Conservation (phyloP, 2,113 vertebrate species). For the Lamprologus lemairii region DNA sequence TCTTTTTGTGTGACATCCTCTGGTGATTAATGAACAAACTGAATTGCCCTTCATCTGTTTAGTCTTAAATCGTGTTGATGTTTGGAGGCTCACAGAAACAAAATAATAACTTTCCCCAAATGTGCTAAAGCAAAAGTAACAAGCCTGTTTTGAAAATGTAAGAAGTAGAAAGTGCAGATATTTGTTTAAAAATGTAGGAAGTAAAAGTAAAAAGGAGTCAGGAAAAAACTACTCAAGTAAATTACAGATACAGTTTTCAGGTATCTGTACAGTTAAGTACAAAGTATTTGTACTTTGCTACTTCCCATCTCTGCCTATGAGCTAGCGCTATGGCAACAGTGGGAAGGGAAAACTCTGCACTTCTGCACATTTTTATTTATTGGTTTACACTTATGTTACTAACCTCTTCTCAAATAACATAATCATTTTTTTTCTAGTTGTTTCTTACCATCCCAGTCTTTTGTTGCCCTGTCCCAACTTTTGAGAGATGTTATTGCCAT, state of each 20-base stretch:
- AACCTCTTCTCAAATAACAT: not conserved
- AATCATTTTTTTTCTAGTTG: not conserved
- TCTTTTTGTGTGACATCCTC: not conserved
- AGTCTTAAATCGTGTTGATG: not conserved
- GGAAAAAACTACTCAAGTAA: not conserved
- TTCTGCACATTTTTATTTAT: not conserved
- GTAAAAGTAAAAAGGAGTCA: not conserved
- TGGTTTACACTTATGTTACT: not conserved
- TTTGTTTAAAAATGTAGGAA: not conserved
- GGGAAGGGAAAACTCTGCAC: not conserved
- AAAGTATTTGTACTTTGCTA: not conserved
- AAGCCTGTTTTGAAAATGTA: not conserved
- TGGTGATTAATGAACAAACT: not conserved
- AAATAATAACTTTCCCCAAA: not conserved
- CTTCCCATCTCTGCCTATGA: not conserved
- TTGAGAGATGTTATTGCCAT: not conserved
- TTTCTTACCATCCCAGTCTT: not conserved
- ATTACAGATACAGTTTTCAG: not conserved
- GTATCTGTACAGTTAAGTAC: not conserved
- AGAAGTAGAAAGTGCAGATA: not conserved
- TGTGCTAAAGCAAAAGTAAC: not conserved
- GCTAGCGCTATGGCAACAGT: not conserved
- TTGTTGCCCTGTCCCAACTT: not conserved
- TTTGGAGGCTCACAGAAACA: not conserved
- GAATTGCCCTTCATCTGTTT: not conserved